Base-by-base conservation (phyloP, 2,888 invertebrate genomes). In the Spilarctia lutea region DNA sequence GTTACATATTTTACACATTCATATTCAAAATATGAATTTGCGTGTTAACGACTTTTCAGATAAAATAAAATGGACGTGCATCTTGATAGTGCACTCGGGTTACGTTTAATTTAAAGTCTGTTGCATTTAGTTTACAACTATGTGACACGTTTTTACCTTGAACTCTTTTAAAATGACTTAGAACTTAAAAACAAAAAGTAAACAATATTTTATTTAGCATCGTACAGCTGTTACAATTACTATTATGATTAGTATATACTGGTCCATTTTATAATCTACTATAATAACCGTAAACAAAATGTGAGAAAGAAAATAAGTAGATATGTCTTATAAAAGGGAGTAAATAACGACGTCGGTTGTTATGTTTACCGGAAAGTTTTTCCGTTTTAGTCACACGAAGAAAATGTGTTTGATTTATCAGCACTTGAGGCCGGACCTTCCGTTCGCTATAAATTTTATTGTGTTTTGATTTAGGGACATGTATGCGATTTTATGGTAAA, bases 351-450 rank as follows among this genome's bases (percentile, higher is more conserved):
- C 87, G 85, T 89, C 91, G 88, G 89, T 86, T 87, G 90, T 86
- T 90, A 89, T 93, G 92, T 94, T 94, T 93, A 91, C 92, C 89
- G 90, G 90, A 92, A 94, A 92, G 93, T 94, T 94, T 94, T 94
- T 90, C 91, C 91, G 90, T 91, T 91, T 88, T 88, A 92, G 93
- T 94, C 93, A 90, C 92, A 92, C 92, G 92, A 94, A 94, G 94
- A 94, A 94, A 94, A 92, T 93, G 92, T 93, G 91, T 94, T 94
- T 94, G 95, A 94, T 94, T 94, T 95, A 95, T 94, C 91, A 94
- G 94, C 93, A 94, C 94, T 95, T 92, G 93, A 94, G 94, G 93
- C 94, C 93, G 94, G 94, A 95, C 94, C 94, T 94, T 95, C 94
- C 94, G 94, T 86, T 90, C 83, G 94, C 95, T 93, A 95, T 95